Evolutionary conservation across 1,140 invertebrate species (phyloP), one percentile per base, ranked within the genome.

Genomic region (Drosophila novamexicana): DNA sequence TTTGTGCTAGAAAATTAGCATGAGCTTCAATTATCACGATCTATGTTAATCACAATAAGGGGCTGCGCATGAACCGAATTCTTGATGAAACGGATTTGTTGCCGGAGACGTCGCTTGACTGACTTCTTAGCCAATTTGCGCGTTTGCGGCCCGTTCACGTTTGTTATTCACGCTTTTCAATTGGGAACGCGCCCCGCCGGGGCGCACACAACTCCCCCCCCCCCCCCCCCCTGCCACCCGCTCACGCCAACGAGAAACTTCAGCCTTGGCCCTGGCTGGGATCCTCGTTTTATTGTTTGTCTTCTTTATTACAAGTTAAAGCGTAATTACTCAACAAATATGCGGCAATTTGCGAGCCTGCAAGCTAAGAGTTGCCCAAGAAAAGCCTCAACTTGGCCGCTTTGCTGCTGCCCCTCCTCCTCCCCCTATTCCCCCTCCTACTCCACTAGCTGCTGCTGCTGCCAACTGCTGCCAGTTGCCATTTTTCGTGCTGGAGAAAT

Each of bases 261-360:
- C 56, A 61, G 62, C 40, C 39, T 50, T 58, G 29, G 42, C 50
- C 52, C 32, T 1, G 75, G 47, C 71, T 81, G 52, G 73, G 73
- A 67, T 58, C 74, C 84, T 88, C 77, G 85, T 88, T 89, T 88
- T 89, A 89, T 88, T 88, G 84, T 88, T 88, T 88, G 84, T 81
- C 84, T 88, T 88, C 84, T 88, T 88, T 88, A 88, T 88, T 88
- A 88, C 84, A 88, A 88, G 84, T 84, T 88, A 84, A 88, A 89
- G 84, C 84, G 84, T 88, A 88, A 88, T 88, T 88, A 88, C 84
- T 88, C 84, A 88, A 88, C 84, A 88, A 88, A 88, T 88, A 89
- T 88, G 84, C 84, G 69, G 84, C 84, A 88, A 88, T 88, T 88
- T 88, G 83, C 69, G 85, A 72, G 82, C 82, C 81, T 68, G 67